Percentiles rank a stretch among this genome's conserved stretches.
These are phyloP conservation scores for Uloborus diversus DNA, from an alignment of 1,140 invertebrate genomes.

Conservation along the genomic window DNA sequence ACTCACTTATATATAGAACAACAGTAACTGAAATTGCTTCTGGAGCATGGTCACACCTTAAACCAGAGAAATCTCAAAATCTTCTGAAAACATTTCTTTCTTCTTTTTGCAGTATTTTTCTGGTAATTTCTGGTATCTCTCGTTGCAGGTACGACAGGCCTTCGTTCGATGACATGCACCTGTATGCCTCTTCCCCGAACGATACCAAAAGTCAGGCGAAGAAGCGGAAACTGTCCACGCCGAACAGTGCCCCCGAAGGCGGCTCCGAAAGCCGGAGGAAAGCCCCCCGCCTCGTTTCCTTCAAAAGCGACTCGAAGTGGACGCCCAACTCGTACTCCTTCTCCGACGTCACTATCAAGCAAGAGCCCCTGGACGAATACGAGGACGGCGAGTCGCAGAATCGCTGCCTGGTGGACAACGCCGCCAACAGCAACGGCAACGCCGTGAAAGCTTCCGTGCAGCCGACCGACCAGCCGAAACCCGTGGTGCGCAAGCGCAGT, in stretches of 20 bases:
- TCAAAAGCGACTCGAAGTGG: conserved; percentile 42
- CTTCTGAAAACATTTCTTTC: too few relatives aligned
- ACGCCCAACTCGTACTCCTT: conserved; percentile 36
- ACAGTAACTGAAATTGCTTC: too few relatives aligned
- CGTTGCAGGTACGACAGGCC: conserved; percentile 34
- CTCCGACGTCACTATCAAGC: conserved; percentile 22
- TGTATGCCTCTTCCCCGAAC: neutral
- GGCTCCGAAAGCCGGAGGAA: neutral
- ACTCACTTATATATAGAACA: too few relatives aligned
- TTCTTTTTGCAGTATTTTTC: too few relatives aligned
- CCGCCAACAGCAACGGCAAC: neutral
- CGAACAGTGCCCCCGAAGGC: conserved; percentile 9
- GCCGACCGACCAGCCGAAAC: conserved; percentile 4
- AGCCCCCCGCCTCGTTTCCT: conserved; percentile 16
- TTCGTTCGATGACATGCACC: conserved; percentile 44
- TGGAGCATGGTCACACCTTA: too few relatives aligned
- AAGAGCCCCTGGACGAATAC: conserved; percentile 32
- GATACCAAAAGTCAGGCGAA: conserved; percentile 16
- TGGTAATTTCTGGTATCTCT: too few relatives aligned
- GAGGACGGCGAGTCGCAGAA: neutral
- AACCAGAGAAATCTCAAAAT: too few relatives aligned
- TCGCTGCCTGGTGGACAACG: neutral
- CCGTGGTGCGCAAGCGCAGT: neutral
- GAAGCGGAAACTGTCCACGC: conserved; percentile 24
- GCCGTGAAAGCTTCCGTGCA: neutral